Conservation (phyloP, 2,797 vertebrate species). For the Sitta carolinensis region DNA sequence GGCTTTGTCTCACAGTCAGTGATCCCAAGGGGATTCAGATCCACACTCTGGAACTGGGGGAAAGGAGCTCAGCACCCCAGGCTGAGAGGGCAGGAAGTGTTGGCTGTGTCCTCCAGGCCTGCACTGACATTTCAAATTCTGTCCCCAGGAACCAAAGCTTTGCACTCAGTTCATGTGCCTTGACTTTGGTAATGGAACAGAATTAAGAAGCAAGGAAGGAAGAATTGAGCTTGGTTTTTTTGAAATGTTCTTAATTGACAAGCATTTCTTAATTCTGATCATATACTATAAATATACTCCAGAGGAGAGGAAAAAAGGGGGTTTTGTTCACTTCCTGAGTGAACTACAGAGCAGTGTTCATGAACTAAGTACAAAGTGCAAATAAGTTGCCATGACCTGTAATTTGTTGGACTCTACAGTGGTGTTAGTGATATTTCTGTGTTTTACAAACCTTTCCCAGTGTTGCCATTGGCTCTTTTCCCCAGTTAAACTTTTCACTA, state of each 20-base stretch:
- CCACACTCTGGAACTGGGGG: not conserved
- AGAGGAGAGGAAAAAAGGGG: not conserved
- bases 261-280: not conserved
- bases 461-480: not conserved
- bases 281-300: not conserved
- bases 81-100: not conserved
- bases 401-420: not conserved
- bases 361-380: not conserved
- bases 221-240: not conserved
- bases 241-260: not conserved
- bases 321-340: not conserved
- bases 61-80: rapidly evolving
- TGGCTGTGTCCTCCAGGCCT: not conserved
- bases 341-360: not conserved
- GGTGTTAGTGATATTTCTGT: not conserved
- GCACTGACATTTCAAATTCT: not conserved
- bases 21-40: not conserved
- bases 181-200: not conserved
- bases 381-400: not conserved
- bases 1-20: not conserved
- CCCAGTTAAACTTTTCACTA: not conserved
- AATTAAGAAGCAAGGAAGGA: not conserved
- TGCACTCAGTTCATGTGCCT: not conserved
- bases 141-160: not conserved
- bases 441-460: not conserved